Percentiles rank a stretch among this genome's conserved stretches.
These are phyloP conservation scores for Puntigrus tetrazona DNA, from an alignment of 2,113 vertebrate species.

Conservation along the genomic window DNA sequence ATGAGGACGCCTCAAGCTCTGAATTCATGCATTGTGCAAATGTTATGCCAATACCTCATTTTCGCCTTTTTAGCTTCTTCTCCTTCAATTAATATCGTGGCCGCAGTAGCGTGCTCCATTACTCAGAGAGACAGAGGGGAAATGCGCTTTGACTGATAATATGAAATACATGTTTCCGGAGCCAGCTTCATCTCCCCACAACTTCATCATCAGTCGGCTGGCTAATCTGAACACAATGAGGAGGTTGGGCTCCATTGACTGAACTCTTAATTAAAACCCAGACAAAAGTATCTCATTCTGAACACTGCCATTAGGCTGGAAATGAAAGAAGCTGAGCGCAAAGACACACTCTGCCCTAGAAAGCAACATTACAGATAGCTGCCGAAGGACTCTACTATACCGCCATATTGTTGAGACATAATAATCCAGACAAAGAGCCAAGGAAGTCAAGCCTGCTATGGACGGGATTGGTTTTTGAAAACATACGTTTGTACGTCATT, in stretches of 20 bases:
- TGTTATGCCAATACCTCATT: not conserved
- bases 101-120: constrained; percentile 22
- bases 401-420: not conserved
- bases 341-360: not conserved
- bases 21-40: constrained; percentile 26
- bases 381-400: not conserved
- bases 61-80: constrained; percentile 10
- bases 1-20: not conserved
- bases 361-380: not conserved
- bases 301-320: constrained; percentile 17
- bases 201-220: constrained; percentile 56
- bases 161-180: constrained; percentile 38
- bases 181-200: constrained; percentile 15
- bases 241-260: constrained; percentile 53
- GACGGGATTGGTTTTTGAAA: not conserved
- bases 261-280: constrained; percentile 54
- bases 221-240: constrained; percentile 63
- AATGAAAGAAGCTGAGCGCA: constrained; percentile 38
- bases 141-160: constrained; percentile 44
- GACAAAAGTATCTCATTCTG: constrained; percentile 48
- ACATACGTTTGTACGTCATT: not conserved
- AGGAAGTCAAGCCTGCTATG: not conserved
- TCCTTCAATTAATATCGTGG: constrained; percentile 23
- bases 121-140: constrained; percentile 21
- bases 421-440: not conserved